Base-by-base conservation (phyloP, 1,140 invertebrate species). In the Heterodera schachtii region DNA sequence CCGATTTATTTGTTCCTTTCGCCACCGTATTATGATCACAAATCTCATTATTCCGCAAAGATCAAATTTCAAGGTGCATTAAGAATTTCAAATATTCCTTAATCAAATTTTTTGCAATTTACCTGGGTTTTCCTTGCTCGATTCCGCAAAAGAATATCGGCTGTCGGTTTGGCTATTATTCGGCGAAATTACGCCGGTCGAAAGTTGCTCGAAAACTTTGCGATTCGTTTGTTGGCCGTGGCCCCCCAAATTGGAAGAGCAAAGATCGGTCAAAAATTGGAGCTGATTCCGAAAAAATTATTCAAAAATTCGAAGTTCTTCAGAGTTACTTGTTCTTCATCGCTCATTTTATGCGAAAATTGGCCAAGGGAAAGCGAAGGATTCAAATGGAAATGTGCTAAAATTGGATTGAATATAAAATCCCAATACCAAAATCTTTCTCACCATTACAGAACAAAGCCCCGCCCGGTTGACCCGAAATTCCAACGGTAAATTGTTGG, bases 361-460 rank as follows among this genome's bases (percentile, higher is more conserved):
- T 46, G 69, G 7, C 13, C 70, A 64, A 69, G 3, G 7, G 60
- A 11, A 7, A 69, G 21, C 13, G 64, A 43, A 9, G 77, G 64
- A 69, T 78, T 78, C 21, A 78, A 46, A 69, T 78, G 64, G 31
- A 78, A 78, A 78, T 78, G 77, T 41, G 46, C 64, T 78, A 52
- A 69, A 69, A 41, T 41, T 41, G 44, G 44, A 21, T 78, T 9
- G 69, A 16, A 43, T 69, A 19, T 69, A 21, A 60, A 67, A 31
- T 64, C 9, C 9, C 11, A 78, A 11, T 16, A 9, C 2, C 11
- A 2, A 11, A 9, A 5, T 13, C 47, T 43, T n/a, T 21, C 16
- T 13, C 41, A 78, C 77, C 77, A 21, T 31, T 47, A 46, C 77
- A 78, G 70, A 78, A 78, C 9, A 78, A 44, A 64, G 64, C 47